Evolutionary conservation across 2,888 invertebrate species (phyloP).

Genomic region (Brenthis ino): DNA sequence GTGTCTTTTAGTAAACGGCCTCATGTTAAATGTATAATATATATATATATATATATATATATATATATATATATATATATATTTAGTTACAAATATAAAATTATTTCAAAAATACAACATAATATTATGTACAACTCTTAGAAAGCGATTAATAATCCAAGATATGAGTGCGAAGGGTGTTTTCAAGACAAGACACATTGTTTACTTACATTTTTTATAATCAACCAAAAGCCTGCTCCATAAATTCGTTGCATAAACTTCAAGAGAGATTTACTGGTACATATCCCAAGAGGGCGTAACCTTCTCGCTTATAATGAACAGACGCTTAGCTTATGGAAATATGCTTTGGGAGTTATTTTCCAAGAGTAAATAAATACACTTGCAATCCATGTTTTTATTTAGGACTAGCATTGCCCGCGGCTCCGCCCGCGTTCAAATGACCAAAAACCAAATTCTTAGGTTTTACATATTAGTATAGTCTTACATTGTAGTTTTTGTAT

Average conservation of each 20-base stretch:
- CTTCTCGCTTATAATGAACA: conserved; percentile 19
- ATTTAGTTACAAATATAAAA: too few species aligned
- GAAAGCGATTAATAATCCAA: neutral
- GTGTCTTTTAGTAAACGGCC: too few species aligned
- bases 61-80: too few species aligned
- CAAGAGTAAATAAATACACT: neutral
- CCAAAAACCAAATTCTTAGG: too few species aligned
- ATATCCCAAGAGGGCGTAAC: conserved; percentile 16
- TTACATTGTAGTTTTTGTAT: too few species aligned
- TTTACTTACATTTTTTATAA: conserved; percentile 29
- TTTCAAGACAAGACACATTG: conserved; percentile 8
- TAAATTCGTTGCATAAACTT: conserved; percentile 33
- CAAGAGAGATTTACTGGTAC: conserved; percentile 25
- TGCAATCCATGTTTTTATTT: neutral
- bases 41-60: too few species aligned
- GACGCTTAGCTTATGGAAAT: conserved; percentile 7
- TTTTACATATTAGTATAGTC: too few species aligned
- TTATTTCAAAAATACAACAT: neutral
- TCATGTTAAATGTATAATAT: too few species aligned
- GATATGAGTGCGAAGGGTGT: conserved; percentile 1
- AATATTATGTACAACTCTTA: neutral
- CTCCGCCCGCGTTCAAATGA: too few species aligned
- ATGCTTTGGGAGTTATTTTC: conserved; percentile 1
- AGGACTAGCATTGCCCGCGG: neutral
- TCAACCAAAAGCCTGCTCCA: conserved; percentile 27